These are phyloP conservation scores for Thelaira solivaga DNA, from an alignment of 2,888 invertebrate species.

Conservation along the genomic window DNA sequence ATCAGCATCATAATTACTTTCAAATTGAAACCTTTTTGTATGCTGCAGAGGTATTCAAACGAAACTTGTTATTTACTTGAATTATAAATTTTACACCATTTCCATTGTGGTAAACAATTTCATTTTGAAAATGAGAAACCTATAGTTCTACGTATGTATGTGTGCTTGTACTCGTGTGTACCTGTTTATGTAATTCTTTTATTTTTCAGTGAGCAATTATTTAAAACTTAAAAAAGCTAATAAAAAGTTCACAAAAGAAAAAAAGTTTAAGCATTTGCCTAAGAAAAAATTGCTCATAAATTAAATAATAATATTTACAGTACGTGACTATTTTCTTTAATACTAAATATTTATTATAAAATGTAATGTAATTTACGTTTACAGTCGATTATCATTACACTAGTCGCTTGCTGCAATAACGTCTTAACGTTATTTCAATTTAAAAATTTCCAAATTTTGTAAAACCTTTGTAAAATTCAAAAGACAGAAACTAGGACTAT, in stretches of 20 bases:
- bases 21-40: no score
- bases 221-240: not conserved
- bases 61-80: slow-evolving; percentile 55
- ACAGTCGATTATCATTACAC: no score
- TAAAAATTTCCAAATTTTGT: no score
- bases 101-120: not conserved
- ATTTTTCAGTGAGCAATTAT: no score
- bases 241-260: not conserved
- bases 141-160: no score
- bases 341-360: not conserved
- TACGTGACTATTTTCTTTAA: slow-evolving; percentile 47
- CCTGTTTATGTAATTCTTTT: no score
- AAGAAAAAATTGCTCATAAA: not conserved
- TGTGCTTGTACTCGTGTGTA: no score
- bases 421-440: no score
- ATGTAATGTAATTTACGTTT: no score
- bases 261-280: not conserved
- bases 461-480: no score
- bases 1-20: slow-evolving; percentile 6
- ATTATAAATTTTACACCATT: slow-evolving; percentile 22
- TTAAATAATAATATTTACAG: not conserved
- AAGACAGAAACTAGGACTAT: no score
- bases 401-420: no score
- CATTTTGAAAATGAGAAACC: not conserved
- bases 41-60: slow-evolving; percentile 48